Base-by-base conservation (phyloP, 2,888 invertebrate species). In the Smittia sp. region DNA sequence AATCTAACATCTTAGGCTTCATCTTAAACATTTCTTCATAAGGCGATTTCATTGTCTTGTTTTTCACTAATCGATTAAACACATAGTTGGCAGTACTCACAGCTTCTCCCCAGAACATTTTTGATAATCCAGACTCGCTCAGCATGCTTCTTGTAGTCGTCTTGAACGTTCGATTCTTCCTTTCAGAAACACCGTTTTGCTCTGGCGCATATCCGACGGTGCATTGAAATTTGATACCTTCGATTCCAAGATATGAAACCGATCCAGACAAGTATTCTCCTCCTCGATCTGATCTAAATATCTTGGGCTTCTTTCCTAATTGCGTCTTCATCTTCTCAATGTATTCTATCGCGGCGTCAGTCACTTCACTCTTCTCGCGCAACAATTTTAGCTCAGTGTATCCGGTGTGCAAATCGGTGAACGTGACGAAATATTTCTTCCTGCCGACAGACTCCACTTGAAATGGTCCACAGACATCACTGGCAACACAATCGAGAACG, bases 381-480 rank as follows among this genome's bases (percentile, higher is more conserved):
- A 77, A 32, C 46, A 76, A 74, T 38, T 72, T 65, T 1, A 76
- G 74, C 46, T 75, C 75, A 11, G 70, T 54, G 39, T 76, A 74
- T 52, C 74, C 13, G 2, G 18, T 58, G 13, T 75, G 76, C 75
- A 80, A 79, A 77, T 82, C 82, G 63, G 79, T 77, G 46, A 81
- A 79, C 0, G 78, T 78, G 11, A 80, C 70, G 74, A 80, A 79
- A 76, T 81, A 81, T 70, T 75, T 79, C 1, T 77, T 76, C 13
- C 79, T 79, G 3, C 79, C 79, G 7, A 77, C 73, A 0, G 81
- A 82, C 13, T 66, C 18, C 1, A 74, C 75, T 74, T 79, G 78
- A 80, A 81, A 79, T 20, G 79, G 79, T 54, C 80, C 80, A 75
- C 80, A 80, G 4, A 81, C 66, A 75, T 81, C 81, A 2, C 79